These are phyloP conservation scores for Atherinosoma microstoma DNA, from an alignment of 2,797 vertebrate species.

Conservation along the genomic window DNA sequence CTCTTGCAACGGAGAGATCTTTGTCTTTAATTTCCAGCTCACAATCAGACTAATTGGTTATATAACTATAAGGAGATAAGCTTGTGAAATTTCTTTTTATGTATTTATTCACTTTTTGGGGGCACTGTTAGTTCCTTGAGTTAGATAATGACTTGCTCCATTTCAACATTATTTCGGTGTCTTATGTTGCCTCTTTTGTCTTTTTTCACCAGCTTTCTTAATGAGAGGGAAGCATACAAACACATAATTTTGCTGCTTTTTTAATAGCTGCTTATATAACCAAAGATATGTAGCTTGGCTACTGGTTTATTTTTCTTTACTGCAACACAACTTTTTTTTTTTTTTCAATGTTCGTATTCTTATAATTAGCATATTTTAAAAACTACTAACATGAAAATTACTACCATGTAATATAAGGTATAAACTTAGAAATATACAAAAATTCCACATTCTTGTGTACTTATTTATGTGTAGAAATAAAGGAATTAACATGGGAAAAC, in stretches of 20 bases:
- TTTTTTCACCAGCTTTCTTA: not conserved
- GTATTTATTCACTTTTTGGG: not conserved
- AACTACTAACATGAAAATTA: not conserved
- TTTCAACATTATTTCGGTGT: not conserved
- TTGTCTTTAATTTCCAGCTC: slow-evolving; percentile 20
- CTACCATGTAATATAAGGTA: not conserved
- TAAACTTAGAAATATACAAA: not conserved
- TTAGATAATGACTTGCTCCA: not conserved
- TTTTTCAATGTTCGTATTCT: not conserved
- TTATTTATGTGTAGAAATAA: not conserved
- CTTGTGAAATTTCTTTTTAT: slow-evolving; percentile 3
- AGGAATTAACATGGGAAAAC: not conserved
- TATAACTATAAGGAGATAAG: slow-evolving; percentile 2
- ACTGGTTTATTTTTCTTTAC: not conserved
- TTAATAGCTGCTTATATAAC: slow-evolving; percentile 26
- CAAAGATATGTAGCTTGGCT: not conserved
- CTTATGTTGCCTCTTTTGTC: not conserved
- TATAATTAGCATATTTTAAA: not conserved
- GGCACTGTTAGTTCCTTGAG: not conserved
- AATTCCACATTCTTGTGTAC: not conserved
- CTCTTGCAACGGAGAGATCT: slow-evolving; percentile 29
- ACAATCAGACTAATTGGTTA: not conserved
- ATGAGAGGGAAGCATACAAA: not conserved
- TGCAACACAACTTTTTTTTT: not conserved
- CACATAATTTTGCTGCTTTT: not conserved